Base-by-base conservation (phyloP, 2,888 invertebrate species). In the Orthosia gothica region DNA sequence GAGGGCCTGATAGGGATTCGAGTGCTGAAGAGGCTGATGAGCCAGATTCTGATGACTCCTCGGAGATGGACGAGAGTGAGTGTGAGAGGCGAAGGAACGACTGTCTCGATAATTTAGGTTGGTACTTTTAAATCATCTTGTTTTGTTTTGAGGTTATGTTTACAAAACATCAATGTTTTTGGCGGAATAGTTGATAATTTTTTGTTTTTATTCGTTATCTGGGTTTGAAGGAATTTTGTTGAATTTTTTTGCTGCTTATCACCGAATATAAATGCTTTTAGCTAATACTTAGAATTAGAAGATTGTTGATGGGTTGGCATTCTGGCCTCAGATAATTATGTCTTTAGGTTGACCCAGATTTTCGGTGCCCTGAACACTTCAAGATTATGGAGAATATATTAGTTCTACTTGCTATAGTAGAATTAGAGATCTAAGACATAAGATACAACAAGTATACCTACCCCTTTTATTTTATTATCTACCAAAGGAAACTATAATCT, bases 61-160 rank as follows among this genome's bases (percentile, higher is more conserved):
- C 98, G 72, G 99, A 99, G 95, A 98, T 99, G 98, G 99, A 99
- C 93, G 99, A 99, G 92, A 98, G 97, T 84, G 99, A 99, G 95
- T 99, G 99, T 88, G 99, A 99, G 91, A 97, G 98, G 75, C 97
- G 99, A 70, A 97, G 99, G 82, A 98, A 97, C 84, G 98, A 99
- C 91, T 98, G 98, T 89, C 97, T 99, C 85, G 98, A 99, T 89
- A 99, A 99, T 92, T 97, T 99, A 92, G 95, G 97, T 97, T 74
- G 68, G 92, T 91, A 70, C 47, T 20, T 61, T 74, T 63, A 32
- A 72, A 32, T 5, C 52, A 20, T 9, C 61, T 76, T 79, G 63
- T 83, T 70, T 26, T 59, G 73, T 77, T 91, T 92, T 89, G 87
- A 96, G 96, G 96, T 96, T 96, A 96, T 96, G 96, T 96, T 96